Base-by-base conservation (phyloP, 2,113 vertebrate species). In the Danio rerio region DNA sequence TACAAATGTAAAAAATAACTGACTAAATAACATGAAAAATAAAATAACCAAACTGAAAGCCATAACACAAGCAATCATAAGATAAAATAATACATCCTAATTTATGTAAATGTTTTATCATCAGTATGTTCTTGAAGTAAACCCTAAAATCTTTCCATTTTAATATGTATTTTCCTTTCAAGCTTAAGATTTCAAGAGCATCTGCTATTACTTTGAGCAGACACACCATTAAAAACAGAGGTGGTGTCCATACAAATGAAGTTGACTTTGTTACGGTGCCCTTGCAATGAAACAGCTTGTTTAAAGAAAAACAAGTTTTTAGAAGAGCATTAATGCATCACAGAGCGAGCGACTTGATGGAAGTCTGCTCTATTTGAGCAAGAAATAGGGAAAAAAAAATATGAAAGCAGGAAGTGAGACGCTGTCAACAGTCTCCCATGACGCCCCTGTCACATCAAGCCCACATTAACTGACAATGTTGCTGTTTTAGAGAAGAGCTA, bases 381-480 rank as follows among this genome's bases (percentile, higher is more conserved):
- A n/a, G 6, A 42, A 52, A 78, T 62, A 52, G 49, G 72, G 71
- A 45, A 71, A 55, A 71, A 55, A 81, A 18, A 31, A 49, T 77
- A 76, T 63, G 53, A 76, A 73, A 72, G 50, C 42, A 83, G 72
- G 49, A 77, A 81, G 65, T 47, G 72, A 75, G 65, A 52, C 61
- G 72, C 52, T 78, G 77, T 87, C 81, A 83, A 47, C 72, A 31
- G 55, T 61, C 52, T 87, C 72, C 73, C 55, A 59, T 79, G 78
- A 81, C 61, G 49, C 83, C 40, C 53, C 76, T 85, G 85, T 85
- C 87, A 86, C 84, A 84, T 87, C 85, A 87, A 85, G 72, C 62
- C 81, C 31, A n/a, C 50, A 78, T 56, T 78, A 84, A 86, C 79
- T 77, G 86, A 84, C 86, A 83, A 75, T 43, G 12, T 78, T 61